Evolutionary conservation across 2,797 vertebrate species (phyloP).

Genomic region (Phrynocephalus guinanensis): DNA sequence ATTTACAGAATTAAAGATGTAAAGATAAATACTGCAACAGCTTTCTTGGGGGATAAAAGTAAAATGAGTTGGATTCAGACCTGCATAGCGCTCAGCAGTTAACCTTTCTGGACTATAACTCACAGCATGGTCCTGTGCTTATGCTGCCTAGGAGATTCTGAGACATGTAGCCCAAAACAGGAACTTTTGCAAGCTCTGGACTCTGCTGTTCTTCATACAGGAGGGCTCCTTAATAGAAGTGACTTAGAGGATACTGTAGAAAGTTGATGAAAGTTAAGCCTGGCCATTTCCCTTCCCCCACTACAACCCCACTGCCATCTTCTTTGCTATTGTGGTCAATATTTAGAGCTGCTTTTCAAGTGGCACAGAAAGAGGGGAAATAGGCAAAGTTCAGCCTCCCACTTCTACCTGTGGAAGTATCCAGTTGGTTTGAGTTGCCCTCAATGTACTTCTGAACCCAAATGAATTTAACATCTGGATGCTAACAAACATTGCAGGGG

Average conservation of each 20-base stretch:
- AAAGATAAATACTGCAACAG: constrained; percentile 52
- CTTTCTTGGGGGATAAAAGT: constrained; percentile 51
- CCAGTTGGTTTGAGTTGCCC: background rate
- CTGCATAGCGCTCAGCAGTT: background rate
- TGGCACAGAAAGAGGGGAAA: background rate
- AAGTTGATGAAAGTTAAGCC: background rate
- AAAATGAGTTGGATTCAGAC: constrained; percentile 10
- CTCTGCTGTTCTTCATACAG: background rate
- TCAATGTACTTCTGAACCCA: background rate
- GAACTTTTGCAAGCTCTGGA: too few species aligned
- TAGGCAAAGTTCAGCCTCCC: background rate
- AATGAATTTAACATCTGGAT: background rate
- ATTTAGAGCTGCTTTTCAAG: background rate
- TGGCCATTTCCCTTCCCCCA: background rate
- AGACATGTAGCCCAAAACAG: too few species aligned
- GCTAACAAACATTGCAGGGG: too few species aligned
- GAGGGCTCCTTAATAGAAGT: background rate
- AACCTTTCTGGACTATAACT: too few species aligned
- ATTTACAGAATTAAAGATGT: constrained; percentile 43
- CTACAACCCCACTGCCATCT: background rate
- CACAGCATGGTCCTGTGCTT: too few species aligned
- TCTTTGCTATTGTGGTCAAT: background rate
- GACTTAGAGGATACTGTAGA: background rate
- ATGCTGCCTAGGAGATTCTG: too few species aligned
- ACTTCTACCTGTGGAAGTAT: background rate